Percentiles rank a stretch among this genome's conserved stretches.
Conservation (phyloP, 1,140 invertebrate genomes). For the Drosophila nigromelanica region DNA sequence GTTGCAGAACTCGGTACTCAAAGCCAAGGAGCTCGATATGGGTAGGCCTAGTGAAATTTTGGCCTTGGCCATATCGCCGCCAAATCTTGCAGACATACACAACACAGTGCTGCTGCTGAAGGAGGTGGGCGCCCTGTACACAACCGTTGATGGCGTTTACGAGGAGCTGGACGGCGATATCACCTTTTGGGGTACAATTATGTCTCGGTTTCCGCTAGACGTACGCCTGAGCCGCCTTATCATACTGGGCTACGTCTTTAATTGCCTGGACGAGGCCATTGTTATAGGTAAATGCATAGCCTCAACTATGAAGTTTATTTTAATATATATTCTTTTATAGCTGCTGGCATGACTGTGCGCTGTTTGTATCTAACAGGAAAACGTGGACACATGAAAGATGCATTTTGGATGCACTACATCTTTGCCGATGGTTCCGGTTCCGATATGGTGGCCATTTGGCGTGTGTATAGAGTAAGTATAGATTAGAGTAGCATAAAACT, state of each 20-base stretch:
- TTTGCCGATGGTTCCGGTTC: conserved; percentile 93
- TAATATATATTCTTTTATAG: conserved; percentile 83
- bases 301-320: neutral
- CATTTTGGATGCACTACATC: conserved; percentile 91
- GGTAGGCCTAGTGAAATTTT: conserved; percentile 93
- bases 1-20: conserved; percentile 92
- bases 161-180: conserved; percentile 92
- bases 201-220: conserved; percentile 93
- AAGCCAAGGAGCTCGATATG: conserved; percentile 93
- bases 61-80: conserved; percentile 93
- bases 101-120: conserved; percentile 93
- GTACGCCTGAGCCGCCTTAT: conserved; percentile 93
- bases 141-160: conserved; percentile 85
- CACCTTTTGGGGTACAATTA: conserved; percentile 93
- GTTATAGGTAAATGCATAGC: conserved; percentile 91
- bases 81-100: conserved; percentile 92
- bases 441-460: conserved; percentile 92
- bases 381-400: conserved; percentile 86
- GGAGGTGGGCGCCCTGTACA: conserved; percentile 91
- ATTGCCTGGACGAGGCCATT: conserved; percentile 92
- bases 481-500: neutral
- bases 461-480: conserved; percentile 89
- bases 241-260: conserved; percentile 94
- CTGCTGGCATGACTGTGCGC: conserved; percentile 91
- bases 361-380: conserved; percentile 87